These are phyloP conservation scores for Sebastes trivittatus DNA, from an alignment of 2,797 vertebrate genomes.

Conservation along the genomic window DNA sequence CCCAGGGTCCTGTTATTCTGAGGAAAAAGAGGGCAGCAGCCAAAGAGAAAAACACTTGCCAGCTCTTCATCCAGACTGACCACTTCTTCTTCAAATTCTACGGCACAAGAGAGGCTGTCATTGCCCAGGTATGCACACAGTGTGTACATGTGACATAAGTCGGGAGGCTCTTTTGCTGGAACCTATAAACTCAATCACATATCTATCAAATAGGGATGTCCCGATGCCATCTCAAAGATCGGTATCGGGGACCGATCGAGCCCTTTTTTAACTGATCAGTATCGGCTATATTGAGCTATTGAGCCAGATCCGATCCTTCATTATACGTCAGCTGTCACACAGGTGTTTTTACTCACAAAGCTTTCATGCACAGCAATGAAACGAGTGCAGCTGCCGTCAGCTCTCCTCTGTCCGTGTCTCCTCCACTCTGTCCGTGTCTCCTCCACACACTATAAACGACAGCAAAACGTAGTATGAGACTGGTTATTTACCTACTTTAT, in stretches of 20 bases:
- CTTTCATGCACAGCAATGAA: background rate
- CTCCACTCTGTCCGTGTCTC: background rate
- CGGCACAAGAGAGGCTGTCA: slow-evolving; percentile 90
- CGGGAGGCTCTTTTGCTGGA: background rate
- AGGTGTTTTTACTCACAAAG: background rate
- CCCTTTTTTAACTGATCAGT: too few relatives aligned
- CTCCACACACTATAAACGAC: too few relatives aligned
- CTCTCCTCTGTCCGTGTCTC: background rate
- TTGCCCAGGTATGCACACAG: slow-evolving; percentile 88
- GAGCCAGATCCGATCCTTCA: background rate
- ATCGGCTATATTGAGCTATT: background rate
- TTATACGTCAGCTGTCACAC: background rate
- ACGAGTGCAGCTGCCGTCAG: background rate
- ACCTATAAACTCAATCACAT: background rate
- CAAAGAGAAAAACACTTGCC: slow-evolving; percentile 93
- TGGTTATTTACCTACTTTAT: background rate
- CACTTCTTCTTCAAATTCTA: slow-evolving; percentile 92
- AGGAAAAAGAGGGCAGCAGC: slow-evolving; percentile 89
- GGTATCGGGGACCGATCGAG: too few relatives aligned
- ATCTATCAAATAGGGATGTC: background rate
- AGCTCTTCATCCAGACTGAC: slow-evolving; percentile 97
- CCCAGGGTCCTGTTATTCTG: slow-evolving; percentile 86
- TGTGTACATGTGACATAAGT: background rate
- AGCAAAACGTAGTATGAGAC: background rate
- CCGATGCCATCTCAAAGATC: too few relatives aligned